Conservation (phyloP, 2,888 invertebrate genomes). For the Leucoptera coffeella region DNA sequence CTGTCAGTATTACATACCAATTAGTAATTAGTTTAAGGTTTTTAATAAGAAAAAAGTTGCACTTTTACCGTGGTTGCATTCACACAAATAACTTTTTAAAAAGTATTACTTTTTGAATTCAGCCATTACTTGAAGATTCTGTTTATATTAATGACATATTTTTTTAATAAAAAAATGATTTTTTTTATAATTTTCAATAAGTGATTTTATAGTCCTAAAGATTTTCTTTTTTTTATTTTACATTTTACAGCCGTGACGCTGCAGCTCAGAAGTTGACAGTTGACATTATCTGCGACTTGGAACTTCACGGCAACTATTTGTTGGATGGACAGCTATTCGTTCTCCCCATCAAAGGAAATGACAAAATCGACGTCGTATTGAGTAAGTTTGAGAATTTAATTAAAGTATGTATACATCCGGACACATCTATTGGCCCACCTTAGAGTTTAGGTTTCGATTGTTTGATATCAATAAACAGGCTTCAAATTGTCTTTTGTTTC, state of each 20-base stretch:
- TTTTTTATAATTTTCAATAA: too few relatives aligned
- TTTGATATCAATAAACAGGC: background rate
- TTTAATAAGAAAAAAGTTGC: too few relatives aligned
- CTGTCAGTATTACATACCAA: too few relatives aligned
- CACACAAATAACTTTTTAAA: too few relatives aligned
- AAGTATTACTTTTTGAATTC: too few relatives aligned
- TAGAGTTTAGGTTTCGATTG: background rate
- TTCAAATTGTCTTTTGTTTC: background rate
- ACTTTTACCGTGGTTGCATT: too few relatives aligned
- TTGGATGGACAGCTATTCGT: conserved; percentile 15
- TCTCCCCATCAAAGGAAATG: conserved; percentile 13
- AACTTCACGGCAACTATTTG: conserved; percentile 15
- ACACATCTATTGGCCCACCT: background rate
- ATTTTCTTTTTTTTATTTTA: too few relatives aligned
- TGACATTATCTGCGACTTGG: conserved; percentile 11
- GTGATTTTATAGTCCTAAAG: too few relatives aligned
- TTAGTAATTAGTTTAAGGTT: too few relatives aligned
- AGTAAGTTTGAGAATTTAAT: conserved; percentile 12
- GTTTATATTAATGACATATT: too few relatives aligned
- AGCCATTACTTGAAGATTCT: too few relatives aligned
- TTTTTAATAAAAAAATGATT: too few relatives aligned
- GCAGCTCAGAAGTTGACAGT: conserved; percentile 9
- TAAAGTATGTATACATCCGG: background rate
- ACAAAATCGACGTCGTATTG: conserved; percentile 12
- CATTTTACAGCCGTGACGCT: conserved; percentile 6